Conservation (phyloP, 2,113 vertebrate species). For the Setophaga kirtlandii region DNA sequence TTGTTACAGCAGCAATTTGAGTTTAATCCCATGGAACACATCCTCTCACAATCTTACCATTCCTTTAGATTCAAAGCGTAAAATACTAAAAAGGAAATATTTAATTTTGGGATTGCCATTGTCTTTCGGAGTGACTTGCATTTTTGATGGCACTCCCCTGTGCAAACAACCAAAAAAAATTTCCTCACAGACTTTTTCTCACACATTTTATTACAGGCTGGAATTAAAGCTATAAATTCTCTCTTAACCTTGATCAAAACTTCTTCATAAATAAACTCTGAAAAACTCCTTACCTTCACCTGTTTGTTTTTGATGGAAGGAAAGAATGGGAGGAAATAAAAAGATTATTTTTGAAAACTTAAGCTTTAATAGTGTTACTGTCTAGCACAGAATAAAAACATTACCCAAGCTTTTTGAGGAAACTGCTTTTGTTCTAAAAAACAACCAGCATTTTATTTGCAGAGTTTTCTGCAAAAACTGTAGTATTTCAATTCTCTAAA, state of each 20-base stretch:
- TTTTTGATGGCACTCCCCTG: not conserved
- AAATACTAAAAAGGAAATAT: not conserved
- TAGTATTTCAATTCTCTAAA: not conserved
- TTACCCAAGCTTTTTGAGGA: not conserved
- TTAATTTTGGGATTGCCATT: not conserved
- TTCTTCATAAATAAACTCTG: not conserved
- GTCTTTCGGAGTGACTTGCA: not conserved
- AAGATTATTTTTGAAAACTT: not conserved
- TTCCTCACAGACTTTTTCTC: not conserved
- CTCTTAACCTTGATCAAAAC: not conserved
- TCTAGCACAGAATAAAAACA: not conserved
- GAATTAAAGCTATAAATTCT: not conserved
- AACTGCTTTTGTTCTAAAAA: not conserved
- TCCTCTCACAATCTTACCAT: not conserved
- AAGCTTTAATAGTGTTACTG: rapidly evolving
- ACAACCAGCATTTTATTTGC: not conserved
- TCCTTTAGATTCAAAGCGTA: not conserved
- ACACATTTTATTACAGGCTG: not conserved
- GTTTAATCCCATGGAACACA: not conserved
- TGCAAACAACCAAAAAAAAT: not conserved
- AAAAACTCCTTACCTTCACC: not conserved
- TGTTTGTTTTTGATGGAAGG: not conserved
- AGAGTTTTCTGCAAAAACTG: not conserved
- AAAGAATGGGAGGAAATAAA: not conserved
- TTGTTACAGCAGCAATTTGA: not conserved